These are phyloP conservation scores for Probosciger aterrimus DNA, from an alignment of 2,113 vertebrate species.

Conservation along the genomic window DNA sequence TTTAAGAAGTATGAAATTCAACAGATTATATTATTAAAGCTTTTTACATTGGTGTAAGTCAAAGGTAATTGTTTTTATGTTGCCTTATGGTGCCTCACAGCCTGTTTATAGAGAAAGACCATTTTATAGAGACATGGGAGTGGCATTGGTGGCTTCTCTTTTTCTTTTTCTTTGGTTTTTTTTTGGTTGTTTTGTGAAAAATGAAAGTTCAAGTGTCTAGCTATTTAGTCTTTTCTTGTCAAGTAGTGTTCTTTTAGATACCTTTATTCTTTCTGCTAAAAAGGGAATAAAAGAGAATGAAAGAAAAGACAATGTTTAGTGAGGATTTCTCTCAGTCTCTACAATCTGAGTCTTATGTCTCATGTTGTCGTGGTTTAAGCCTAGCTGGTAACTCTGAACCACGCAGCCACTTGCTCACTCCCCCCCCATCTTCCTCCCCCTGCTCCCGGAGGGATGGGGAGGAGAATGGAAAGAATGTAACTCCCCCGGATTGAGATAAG, in stretches of 20 bases:
- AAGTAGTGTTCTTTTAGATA: neutral
- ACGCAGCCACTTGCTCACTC: too few species aligned
- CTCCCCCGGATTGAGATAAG: too few species aligned
- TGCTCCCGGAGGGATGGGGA: too few species aligned
- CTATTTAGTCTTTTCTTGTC: neutral
- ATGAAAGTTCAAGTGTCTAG: neutral
- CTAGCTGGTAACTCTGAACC: too few species aligned
- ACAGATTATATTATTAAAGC: neutral
- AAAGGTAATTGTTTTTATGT: neutral
- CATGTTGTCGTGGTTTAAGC: too few species aligned
- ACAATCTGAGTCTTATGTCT: neutral
- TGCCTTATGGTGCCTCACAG: neutral
- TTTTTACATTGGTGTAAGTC: neutral
- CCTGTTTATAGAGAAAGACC: neutral
- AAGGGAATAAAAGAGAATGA: neutral
- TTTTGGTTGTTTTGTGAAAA: neutral
- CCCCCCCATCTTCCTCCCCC: too few species aligned
- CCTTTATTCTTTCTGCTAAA: neutral
- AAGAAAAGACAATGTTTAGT: neutral
- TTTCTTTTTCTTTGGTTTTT: neutral
- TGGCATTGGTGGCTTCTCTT: neutral
- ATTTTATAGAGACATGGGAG: neutral
- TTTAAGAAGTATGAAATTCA: neutral
- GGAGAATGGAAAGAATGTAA: too few species aligned
- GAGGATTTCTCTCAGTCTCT: neutral